These are phyloP conservation scores for Furcula furcula DNA, from an alignment of 2,888 invertebrate species.

Conservation along the genomic window DNA sequence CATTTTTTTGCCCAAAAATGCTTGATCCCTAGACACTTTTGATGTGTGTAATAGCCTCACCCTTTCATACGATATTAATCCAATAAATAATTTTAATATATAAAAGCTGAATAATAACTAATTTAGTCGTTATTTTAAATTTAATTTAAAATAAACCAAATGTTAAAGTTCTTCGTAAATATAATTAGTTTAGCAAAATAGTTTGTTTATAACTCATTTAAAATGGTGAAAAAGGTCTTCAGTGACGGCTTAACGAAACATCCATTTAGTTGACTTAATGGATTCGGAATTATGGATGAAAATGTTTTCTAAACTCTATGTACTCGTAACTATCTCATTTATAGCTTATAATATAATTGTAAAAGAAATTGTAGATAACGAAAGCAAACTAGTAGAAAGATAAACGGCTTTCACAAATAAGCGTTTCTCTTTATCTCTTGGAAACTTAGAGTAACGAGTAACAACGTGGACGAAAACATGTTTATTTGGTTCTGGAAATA, in stretches of 20 bases:
- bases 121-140: not conserved
- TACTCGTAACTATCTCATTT: not conserved
- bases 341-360: constrained; percentile 6
- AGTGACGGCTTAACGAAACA: not conserved
- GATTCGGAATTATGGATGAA: constrained; percentile 1
- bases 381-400: constrained; percentile 14
- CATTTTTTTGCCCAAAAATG: too few species aligned
- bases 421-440: constrained; percentile 25
- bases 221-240: not conserved
- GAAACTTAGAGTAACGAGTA: constrained; percentile 25
- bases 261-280: not conserved
- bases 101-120: not conserved
- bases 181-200: not conserved
- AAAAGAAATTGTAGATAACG: constrained; percentile 7
- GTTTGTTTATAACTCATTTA: not conserved
- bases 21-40: too few species aligned
- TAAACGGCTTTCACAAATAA: constrained; percentile 27
- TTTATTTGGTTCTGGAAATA: constrained; percentile 21
- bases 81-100: not conserved
- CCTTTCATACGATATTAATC: too few species aligned
- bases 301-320: too few species aligned
- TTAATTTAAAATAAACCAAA: not conserved
- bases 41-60: too few species aligned
- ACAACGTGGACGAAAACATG: constrained; percentile 28
- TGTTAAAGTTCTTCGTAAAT: not conserved